Percentiles rank a stretch among this genome's conserved stretches.
These are phyloP conservation scores for Nymphalis urticae DNA, from an alignment of 2,888 invertebrate species.

Conservation along the genomic window DNA sequence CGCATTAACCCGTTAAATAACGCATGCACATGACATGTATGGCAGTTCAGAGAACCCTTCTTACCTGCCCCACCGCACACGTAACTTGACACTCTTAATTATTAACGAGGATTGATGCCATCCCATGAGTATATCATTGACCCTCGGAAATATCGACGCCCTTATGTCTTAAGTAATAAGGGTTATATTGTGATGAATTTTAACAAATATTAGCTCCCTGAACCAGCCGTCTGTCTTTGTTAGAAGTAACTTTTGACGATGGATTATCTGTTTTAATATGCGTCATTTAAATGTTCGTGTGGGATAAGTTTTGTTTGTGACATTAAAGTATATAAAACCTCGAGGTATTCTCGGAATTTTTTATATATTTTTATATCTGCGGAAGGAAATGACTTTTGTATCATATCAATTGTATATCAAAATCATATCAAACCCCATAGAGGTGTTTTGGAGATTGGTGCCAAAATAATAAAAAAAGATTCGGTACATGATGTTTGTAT, in stretches of 20 bases:
- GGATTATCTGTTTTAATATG: conserved; percentile 39
- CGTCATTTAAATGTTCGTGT: conserved; percentile 32
- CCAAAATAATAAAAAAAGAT: too few species aligned
- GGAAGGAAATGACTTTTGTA: too few species aligned
- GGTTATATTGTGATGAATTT: conserved; percentile 17
- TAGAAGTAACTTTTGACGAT: conserved; percentile 40
- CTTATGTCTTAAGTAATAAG: conserved; percentile 11
- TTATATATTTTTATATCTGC: neutral
- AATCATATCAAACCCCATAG: too few species aligned
- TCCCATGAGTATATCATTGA: conserved; percentile 47
- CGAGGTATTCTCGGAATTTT: neutral
- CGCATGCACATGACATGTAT: conserved; percentile 24
- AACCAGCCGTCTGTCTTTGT: conserved; percentile 40
- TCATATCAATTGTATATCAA: too few species aligned
- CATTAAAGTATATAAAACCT: neutral
- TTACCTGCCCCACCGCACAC: conserved; percentile 42
- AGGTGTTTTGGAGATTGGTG: too few species aligned
- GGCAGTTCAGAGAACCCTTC: conserved; percentile 26
- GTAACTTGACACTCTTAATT: conserved; percentile 57
- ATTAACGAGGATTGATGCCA: conserved; percentile 70
- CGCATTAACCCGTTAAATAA: conserved; percentile 28
- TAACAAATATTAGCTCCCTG: neutral
- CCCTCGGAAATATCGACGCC: conserved; percentile 4
- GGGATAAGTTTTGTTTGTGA: conserved; percentile 15
- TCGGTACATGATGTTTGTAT: too few species aligned